These are phyloP conservation scores for Ictalurus punctatus DNA, from an alignment of 2,113 vertebrate species.

Conservation along the genomic window DNA sequence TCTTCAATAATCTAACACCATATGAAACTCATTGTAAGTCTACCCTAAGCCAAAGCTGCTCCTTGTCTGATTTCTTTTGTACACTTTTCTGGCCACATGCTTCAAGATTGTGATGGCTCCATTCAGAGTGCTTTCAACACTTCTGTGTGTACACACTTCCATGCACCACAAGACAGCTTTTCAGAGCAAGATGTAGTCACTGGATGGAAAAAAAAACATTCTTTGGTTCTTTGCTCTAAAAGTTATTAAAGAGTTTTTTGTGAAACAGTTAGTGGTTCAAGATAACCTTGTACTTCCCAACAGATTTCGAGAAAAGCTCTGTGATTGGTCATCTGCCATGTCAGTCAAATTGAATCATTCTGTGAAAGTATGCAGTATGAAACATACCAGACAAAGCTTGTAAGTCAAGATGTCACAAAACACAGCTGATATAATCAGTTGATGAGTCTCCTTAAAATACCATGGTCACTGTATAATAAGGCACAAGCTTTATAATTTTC, in stretches of 20 bases:
- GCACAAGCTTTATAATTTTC: background rate
- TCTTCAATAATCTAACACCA: background rate
- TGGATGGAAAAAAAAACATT: background rate
- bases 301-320: background rate
- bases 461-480: background rate
- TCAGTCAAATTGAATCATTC: background rate
- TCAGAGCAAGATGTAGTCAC: background rate
- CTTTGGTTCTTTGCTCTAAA: background rate
- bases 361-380: background rate
- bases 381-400: background rate
- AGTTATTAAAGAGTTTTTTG: background rate
- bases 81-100: background rate
- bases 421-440: background rate
- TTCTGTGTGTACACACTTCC: background rate
- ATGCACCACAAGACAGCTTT: background rate
- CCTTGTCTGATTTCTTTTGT: background rate
- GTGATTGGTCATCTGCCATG: background rate
- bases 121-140: background rate
- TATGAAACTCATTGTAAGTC: background rate
- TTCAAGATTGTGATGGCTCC: background rate
- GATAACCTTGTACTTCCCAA: background rate
- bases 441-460: background rate
- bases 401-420: background rate
- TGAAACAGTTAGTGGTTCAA: background rate
- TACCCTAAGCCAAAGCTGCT: background rate